phyloP scores from a whole-genome alignment of 2,888 invertebrate species.

The Falcaria lacertinaria region DNA sequence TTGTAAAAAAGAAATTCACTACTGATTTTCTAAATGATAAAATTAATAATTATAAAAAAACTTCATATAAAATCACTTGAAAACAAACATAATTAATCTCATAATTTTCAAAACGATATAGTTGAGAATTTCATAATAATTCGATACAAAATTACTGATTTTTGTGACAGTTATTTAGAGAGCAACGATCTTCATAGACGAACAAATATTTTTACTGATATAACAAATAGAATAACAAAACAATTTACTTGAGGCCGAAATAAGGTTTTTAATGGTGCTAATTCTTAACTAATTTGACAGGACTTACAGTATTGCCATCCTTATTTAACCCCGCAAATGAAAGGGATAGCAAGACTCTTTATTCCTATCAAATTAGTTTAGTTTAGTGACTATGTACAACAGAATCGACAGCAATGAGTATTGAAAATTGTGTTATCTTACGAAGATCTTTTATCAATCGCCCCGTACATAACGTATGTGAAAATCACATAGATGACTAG shows the following conservation, averaged over 20 bases:
- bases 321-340: too few species aligned
- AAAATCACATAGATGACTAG: constrained; percentile 30
- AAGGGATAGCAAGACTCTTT: too few species aligned
- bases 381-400: too few species aligned
- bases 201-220: background rate
- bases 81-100: constrained; percentile 24
- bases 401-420: too few species aligned
- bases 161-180: background rate
- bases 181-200: constrained; percentile 1
- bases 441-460: too few species aligned
- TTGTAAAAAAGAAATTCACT: constrained; percentile 20
- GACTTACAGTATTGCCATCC: too few species aligned
- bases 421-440: too few species aligned
- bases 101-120: constrained; percentile 7
- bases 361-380: too few species aligned
- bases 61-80: constrained; percentile 16
- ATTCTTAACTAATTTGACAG: too few species aligned
- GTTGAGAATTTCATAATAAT: background rate
- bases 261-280: too few species aligned
- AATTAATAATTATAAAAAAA: constrained; percentile 3
- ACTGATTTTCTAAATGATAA: constrained; percentile 12
- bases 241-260: too few species aligned
- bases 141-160: background rate
- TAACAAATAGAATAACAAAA: too few species aligned
- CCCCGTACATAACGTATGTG: background rate